Evolutionary conservation across 2,797 vertebrate genomes (phyloP).

Genomic region (Euphonia xanthogaster): DNA sequence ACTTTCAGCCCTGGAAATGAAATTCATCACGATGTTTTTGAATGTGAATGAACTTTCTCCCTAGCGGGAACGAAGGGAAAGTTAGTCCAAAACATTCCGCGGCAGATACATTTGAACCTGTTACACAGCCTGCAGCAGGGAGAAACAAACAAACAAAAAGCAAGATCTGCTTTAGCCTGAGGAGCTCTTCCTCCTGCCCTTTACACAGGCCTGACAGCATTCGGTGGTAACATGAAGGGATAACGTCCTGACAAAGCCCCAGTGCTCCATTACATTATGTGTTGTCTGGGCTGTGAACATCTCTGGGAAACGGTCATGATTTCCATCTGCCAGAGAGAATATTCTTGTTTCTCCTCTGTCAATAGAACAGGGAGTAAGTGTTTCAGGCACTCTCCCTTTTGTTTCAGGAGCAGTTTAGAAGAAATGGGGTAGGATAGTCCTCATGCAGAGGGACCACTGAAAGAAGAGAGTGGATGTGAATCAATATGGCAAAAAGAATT

Average conservation of each 20-base stretch:
- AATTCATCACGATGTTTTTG: not conserved
- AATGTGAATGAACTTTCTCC: not conserved
- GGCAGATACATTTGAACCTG: not conserved
- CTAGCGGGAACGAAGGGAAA: not conserved
- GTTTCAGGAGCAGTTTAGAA: not conserved
- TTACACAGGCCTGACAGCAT: not conserved
- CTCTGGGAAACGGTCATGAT: not conserved
- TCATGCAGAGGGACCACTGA: accelerated
- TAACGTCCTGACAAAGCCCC: not conserved
- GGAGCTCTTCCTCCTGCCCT: not conserved
- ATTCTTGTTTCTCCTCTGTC: not conserved
- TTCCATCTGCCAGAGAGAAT: not conserved
- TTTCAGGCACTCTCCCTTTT: not conserved
- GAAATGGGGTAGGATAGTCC: not conserved
- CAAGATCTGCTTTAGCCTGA: not conserved
- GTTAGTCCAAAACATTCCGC: not conserved
- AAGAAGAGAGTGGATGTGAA: too few relatives aligned
- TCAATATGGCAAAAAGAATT: not conserved
- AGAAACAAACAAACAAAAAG: not conserved
- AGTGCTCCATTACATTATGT: accelerated
- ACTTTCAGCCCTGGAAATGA: not conserved
- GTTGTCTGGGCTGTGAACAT: accelerated
- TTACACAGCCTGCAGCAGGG: not conserved
- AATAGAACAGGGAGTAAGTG: not conserved
- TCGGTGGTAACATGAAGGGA: accelerated